Base-by-base conservation (phyloP, 2,888 invertebrate genomes). In the Brachynemurus nebulosus region DNA sequence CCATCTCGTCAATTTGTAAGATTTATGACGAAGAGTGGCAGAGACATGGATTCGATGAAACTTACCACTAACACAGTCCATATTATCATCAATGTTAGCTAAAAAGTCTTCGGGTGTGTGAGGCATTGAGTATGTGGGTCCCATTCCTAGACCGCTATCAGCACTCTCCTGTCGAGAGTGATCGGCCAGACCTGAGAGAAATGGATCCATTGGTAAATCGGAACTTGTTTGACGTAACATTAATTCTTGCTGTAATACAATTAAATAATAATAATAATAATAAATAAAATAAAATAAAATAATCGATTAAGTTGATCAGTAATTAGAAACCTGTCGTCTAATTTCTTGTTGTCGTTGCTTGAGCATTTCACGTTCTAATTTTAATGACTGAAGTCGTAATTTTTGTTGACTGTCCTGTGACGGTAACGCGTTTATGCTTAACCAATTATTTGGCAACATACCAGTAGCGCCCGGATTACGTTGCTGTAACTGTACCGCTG, bases 91-190 rank as follows among this genome's bases (percentile, higher is more conserved):
- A 70, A 90, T 86, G 58, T 84, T 82, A 47, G 83, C 76, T 54
- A 92, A 76, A 69, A 91, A 91, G 69, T 91, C 92, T 63, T 91
- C 90, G 4, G 92, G 90, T 44, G 92, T 91, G 64, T 88, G 85
- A 38, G 90, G 86, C 70, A 91, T 77, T 49, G 89, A 88, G 67
- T 90, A 92, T 52, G 79, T 80, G 53, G 85, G 80, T 33, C 85
- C 86, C 70, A 92, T 83, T 58, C 92, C 92, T 49, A 93, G 72
- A 42, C 95, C 95, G 64, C 90, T 91, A 65, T 95, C 93, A 9
- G 89, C 89, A 9, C 91, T 91, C 66, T 92, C 93, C 65, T 95
- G 93, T 51, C 93, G 75, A 55, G 90, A 84, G 66, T 95, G 95
- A 58, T 91, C 91, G 44, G 80, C 79, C 55, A 84, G 69, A 40